Evolutionary conservation across 2,888 invertebrate species (phyloP).

Genomic region (Phrixothrix hirtus): DNA sequence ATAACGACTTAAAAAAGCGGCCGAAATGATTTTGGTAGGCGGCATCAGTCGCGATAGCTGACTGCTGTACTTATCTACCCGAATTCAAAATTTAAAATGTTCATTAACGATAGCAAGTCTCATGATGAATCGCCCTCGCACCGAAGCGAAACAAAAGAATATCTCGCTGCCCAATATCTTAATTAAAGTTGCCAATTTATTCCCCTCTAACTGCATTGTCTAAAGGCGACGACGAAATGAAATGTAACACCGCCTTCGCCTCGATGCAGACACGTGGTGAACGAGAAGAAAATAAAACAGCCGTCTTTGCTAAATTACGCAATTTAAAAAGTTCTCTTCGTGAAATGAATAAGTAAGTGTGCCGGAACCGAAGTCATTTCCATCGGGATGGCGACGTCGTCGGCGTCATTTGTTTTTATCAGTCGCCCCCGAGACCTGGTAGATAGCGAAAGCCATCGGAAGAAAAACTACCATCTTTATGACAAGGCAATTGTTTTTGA

Average conservation of each 20-base stretch:
- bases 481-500: constrained; percentile 16
- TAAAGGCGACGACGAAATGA: constrained; percentile 48
- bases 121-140: constrained; percentile 53
- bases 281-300: constrained; percentile 48
- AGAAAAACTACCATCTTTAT: constrained; percentile 26
- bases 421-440: constrained; percentile 45
- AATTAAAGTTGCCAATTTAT: constrained; percentile 60
- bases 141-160: constrained; percentile 56
- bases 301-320: constrained; percentile 55
- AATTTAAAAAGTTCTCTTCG: constrained; percentile 59
- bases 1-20: constrained; percentile 4
- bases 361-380: constrained; percentile 52
- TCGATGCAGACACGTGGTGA: constrained; percentile 33
- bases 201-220: constrained; percentile 42
- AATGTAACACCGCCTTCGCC: constrained; percentile 43
- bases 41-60: constrained; percentile 18
- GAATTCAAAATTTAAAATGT: constrained; percentile 53
- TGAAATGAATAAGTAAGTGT: constrained; percentile 58
- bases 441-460: constrained; percentile 27
- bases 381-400: constrained; percentile 54
- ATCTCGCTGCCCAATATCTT: constrained; percentile 58
- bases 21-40: constrained; percentile 9
- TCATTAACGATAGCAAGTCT: constrained; percentile 53
- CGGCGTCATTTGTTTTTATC: constrained; percentile 56
- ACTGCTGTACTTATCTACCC: constrained; percentile 18